Percentiles rank a stretch among this genome's conserved stretches.
Evolutionary conservation across 2,888 invertebrate species (phyloP).

Genomic region (Ametastegia equiseti): DNA sequence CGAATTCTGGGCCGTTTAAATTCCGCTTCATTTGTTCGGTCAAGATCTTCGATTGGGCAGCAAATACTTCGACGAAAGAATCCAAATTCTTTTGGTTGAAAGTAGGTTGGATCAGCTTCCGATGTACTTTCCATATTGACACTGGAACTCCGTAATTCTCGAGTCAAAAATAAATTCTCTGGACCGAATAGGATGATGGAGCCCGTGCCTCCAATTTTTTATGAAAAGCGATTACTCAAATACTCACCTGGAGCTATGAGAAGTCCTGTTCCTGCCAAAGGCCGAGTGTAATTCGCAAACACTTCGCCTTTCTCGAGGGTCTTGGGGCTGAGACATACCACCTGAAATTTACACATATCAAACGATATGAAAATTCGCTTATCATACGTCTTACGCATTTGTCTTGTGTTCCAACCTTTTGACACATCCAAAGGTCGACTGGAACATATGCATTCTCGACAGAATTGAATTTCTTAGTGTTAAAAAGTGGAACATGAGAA

Average conservation of each 20-base stretch:
- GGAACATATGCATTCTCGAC: too few species aligned
- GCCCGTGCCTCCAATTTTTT: too few species aligned
- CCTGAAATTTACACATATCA: not conserved
- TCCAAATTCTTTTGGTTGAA: slow-evolving; percentile 82
- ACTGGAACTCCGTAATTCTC: slow-evolving; percentile 70
- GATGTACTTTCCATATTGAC: slow-evolving; percentile 79
- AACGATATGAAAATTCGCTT: too few species aligned
- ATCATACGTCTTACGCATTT: too few species aligned
- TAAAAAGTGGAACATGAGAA: too few species aligned
- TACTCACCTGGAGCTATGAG: slow-evolving; percentile 50
- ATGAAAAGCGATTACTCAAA: too few species aligned
- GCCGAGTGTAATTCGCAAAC: not conserved
- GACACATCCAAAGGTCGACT: too few species aligned
- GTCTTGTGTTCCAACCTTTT: too few species aligned
- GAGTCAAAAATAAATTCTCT: too few species aligned
- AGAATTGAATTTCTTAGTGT: too few species aligned
- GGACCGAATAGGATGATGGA: too few species aligned
- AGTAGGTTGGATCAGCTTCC: slow-evolving; percentile 80
- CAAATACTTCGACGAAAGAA: slow-evolving; percentile 80
- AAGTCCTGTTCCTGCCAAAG: not conserved
- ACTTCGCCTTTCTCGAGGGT: not conserved
- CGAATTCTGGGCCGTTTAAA: slow-evolving; percentile 74
- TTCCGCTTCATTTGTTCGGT: slow-evolving; percentile 74
- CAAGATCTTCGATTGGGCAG: slow-evolving; percentile 79
- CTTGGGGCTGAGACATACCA: not conserved